Percentiles rank a stretch among this genome's conserved stretches.
Evolutionary conservation across 1,140 invertebrate species (phyloP).

Genomic region (Parapsyche elsis): DNA sequence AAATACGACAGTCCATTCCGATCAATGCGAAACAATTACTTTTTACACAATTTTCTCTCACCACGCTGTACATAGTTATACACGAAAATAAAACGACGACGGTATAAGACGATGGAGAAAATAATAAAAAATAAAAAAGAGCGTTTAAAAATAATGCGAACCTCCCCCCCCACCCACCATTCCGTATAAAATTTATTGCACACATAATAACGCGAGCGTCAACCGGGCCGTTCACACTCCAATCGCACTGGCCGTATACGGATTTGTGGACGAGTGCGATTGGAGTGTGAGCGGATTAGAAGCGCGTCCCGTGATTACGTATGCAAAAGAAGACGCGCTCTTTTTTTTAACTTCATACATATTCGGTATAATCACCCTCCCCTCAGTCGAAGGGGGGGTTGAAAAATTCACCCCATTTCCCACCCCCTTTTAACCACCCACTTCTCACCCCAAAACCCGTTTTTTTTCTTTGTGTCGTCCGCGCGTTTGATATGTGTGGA

Average conservation of each 20-base stretch:
- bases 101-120: constrained; percentile 13
- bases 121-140: constrained; percentile 35
- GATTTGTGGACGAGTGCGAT: neutral
- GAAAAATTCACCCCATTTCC: neutral
- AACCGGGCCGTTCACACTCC: constrained; percentile 17
- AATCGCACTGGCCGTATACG: neutral
- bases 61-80: too few species aligned
- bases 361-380: constrained; percentile 53
- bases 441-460: neutral
- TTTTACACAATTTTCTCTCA: too few species aligned
- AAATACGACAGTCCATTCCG: too few species aligned
- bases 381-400: neutral
- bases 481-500: constrained; percentile 34
- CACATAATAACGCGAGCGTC: constrained; percentile 40
- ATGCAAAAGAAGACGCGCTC: constrained; percentile 52
- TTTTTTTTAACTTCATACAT: constrained; percentile 53
- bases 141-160: constrained; percentile 47
- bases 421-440: neutral
- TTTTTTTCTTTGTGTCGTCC: constrained; percentile 34
- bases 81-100: neutral
- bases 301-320: constrained; percentile 48
- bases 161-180: neutral
- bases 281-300: constrained; percentile 33
- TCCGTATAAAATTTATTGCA: constrained; percentile 47
- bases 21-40: too few species aligned